Base-by-base conservation (phyloP, 2,888 invertebrate genomes). In the Emesis furor region DNA sequence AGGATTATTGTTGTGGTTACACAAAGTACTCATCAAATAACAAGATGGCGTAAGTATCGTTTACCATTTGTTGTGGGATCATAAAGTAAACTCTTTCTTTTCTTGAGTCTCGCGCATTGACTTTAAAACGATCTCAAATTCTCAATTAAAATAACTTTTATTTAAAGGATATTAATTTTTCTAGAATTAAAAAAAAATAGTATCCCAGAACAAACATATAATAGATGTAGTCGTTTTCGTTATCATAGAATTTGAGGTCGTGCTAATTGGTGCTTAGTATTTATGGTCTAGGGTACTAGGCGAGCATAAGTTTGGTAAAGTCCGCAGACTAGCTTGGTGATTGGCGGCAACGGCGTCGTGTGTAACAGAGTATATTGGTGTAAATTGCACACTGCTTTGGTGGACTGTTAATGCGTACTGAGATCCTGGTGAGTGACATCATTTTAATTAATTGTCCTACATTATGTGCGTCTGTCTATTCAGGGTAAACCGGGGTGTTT, bases 321-420 rank as follows among this genome's bases (percentile, higher is more conserved):
- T 95, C 96, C 95, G 95, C 95, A 95, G 95, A 93, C 92, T 94
- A 92, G 95, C 96, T 96, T 96, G 96, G 96, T 96, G 95, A 93
- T 94, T 93, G 95, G 94, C 93, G 93, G 94, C 94, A 92, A 89
- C 94, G 92, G 91, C 96, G 95, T 90, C 94, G 95, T 95, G 95
- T 95, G 95, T 96, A 96, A 96, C 95, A 85, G 85, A 93, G 94
- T 92, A 65, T 94, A 93, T 94, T 94, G 96, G 96, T 96, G 95
- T 96, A 96, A 96, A 95, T 95, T 91, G 93, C 93, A 96, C 96
- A 96, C 96, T 96, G 96, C 96, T 96, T 96, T 96, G 96, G 96
- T 96, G 96, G 94, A 95, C 95, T 95, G 96, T 95, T 95, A 95
- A 95, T 96, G 94, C 96, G 95, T 95, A 94, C 94, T 94, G 94